Percentiles rank a stretch among this genome's conserved stretches.
These are phyloP conservation scores for Parus major DNA, from an alignment of 2,113 vertebrate genomes.

Conservation along the genomic window DNA sequence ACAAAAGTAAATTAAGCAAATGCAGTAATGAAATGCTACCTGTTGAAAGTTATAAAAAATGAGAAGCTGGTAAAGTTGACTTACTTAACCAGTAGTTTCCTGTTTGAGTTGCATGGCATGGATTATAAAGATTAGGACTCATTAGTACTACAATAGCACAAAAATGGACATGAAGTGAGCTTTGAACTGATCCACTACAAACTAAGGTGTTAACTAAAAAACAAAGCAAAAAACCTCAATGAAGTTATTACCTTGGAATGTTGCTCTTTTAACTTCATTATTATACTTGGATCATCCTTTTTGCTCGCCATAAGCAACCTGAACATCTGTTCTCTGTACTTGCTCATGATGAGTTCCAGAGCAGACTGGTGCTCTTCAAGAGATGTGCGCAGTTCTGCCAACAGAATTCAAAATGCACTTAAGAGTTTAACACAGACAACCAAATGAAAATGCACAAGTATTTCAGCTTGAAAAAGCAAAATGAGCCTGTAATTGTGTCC, in stretches of 20 bases:
- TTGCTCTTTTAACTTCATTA: conserved; percentile 92
- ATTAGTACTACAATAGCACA: background rate
- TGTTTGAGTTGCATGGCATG: accelerated
- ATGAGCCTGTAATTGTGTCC: background rate
- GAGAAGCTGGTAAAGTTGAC: background rate
- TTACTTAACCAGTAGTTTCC: background rate
- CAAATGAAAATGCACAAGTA: background rate
- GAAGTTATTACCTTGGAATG: conserved; percentile 86
- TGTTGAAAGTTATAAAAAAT: background rate
- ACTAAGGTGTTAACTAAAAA: background rate
- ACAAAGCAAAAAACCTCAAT: background rate
- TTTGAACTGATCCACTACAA: background rate
- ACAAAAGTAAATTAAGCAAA: background rate
- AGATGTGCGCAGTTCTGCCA: conserved; percentile 88
- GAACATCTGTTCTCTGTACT: conserved; percentile 96
- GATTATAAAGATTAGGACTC: background rate
- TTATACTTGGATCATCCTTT: conserved; percentile 88
- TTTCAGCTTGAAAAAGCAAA: background rate
- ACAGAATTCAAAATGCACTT: background rate
- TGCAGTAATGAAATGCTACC: background rate
- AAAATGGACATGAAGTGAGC: background rate
- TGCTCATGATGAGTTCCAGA: conserved; percentile 97
- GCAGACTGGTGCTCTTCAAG: conserved; percentile 97
- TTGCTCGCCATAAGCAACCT: conserved; percentile 93
- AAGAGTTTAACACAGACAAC: background rate